A percentile compares a stretch with the other conserved stretches of the same genome.
Evolutionary conservation across 2,888 invertebrate species (phyloP).

Genomic region (Oscheius sp.): DNA sequence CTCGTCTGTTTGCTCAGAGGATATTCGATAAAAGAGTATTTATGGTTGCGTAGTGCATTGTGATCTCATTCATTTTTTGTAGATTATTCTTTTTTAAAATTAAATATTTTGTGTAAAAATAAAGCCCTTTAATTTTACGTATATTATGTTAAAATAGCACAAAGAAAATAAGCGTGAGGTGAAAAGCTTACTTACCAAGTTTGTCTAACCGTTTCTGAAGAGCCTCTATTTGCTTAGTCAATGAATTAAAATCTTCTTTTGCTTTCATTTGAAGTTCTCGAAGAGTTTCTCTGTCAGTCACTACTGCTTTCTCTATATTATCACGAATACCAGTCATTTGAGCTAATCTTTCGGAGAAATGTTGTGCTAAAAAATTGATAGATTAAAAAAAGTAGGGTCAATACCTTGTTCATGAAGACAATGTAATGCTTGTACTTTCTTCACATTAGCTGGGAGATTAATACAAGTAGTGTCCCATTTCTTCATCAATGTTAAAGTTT

Average conservation of each 20-base stretch:
- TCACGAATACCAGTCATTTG: slow-evolving; percentile 49
- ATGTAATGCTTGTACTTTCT: slow-evolving; percentile 50
- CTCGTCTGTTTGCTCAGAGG: slow-evolving; percentile 15
- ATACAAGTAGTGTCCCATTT: slow-evolving; percentile 54
- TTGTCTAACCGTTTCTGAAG: slow-evolving; percentile 16
- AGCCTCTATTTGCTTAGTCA: slow-evolving; percentile 5
- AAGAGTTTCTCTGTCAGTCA: slow-evolving; percentile 11
- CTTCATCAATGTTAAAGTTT: slow-evolving; percentile 44
- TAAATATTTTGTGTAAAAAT: no score
- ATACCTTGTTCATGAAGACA: slow-evolving; percentile 54
- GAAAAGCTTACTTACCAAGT: not conserved
- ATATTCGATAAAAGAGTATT: slow-evolving; percentile 10
- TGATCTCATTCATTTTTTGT: slow-evolving; percentile 19
- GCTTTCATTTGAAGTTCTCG: slow-evolving; percentile 8
- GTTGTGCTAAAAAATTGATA: slow-evolving; percentile 44
- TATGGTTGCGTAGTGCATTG: slow-evolving; percentile 25
- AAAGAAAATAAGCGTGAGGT: not conserved
- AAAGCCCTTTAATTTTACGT: slow-evolving; percentile 9
- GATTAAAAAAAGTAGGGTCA: not conserved
- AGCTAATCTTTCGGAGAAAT: slow-evolving; percentile 47
- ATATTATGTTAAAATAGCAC: not conserved
- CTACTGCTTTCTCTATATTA: slow-evolving; percentile 48
- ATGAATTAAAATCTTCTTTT: slow-evolving; percentile 19
- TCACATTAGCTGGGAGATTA: slow-evolving; percentile 50
- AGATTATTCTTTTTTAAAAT: not conserved